Conservation (phyloP, 2,797 vertebrate species). For the Siniperca undulata region DNA sequence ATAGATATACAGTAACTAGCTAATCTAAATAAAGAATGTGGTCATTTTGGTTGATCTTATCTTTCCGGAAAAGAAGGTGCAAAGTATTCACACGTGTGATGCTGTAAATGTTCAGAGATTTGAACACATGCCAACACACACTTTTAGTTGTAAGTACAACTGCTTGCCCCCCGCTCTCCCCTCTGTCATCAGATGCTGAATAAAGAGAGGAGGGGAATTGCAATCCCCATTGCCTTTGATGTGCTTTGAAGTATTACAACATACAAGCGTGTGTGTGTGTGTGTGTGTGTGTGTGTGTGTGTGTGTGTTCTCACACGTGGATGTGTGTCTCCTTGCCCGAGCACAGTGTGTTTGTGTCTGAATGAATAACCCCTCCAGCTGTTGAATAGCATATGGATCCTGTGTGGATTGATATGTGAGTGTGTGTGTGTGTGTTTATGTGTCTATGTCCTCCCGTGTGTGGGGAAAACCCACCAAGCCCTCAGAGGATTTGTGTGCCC, state of each 20-base stretch:
- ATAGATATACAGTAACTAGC: background rate
- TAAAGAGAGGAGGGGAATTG: constrained; percentile 68
- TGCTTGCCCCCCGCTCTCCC: constrained; percentile 39
- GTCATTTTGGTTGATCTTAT: constrained; percentile 58
- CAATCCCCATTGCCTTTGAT: constrained; percentile 67
- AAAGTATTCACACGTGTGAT: constrained; percentile 62
- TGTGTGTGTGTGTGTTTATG: constrained; percentile 31
- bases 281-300: constrained; percentile 18
- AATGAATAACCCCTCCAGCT: constrained; percentile 73
- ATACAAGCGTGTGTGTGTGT: constrained; percentile 40
- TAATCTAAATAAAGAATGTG: constrained; percentile 44
- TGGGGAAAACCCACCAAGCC: constrained; percentile 55
- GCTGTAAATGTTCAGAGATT: constrained; percentile 61
- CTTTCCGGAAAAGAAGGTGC: constrained; percentile 59
- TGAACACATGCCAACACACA: constrained; percentile 68
- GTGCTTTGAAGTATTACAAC: constrained; percentile 76
- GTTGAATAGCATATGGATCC: constrained; percentile 68
- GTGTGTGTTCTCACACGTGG: constrained; percentile 38
- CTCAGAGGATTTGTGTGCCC: constrained; percentile 26
- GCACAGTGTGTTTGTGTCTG: constrained; percentile 55
- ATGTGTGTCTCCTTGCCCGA: constrained; percentile 47
- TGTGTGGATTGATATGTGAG: constrained; percentile 57
- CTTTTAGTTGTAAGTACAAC: constrained; percentile 67
- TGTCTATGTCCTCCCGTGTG: constrained; percentile 25
- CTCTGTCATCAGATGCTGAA: constrained; percentile 73